Conservation (phyloP, 1,140 invertebrate genomes). For the Phocides pigmalion region DNA sequence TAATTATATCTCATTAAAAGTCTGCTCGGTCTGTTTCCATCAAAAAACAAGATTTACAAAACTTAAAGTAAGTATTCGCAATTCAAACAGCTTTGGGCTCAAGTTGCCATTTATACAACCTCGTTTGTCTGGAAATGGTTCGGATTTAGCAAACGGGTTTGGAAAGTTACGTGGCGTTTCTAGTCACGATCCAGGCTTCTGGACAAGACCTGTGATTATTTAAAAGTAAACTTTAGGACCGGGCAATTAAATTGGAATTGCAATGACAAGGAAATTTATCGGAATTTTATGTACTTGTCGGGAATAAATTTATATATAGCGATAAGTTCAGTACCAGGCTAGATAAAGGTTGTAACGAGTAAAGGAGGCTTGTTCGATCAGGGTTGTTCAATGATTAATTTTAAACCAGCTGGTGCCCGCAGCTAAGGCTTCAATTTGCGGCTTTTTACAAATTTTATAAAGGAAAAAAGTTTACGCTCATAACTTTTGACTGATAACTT, state of each 20-base stretch:
- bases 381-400: no score
- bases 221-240: not conserved
- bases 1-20: not conserved
- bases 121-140: conserved; percentile 47
- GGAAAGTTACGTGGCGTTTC: conserved; percentile 46
- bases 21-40: not conserved
- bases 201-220: not conserved
- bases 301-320: no score
- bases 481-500: no score
- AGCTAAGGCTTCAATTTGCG: no score
- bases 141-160: conserved; percentile 49
- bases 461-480: no score
- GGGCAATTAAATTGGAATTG: not conserved
- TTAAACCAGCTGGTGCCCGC: no score
- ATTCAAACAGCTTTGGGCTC: not conserved
- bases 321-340: no score
- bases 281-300: no score
- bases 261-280: no score
- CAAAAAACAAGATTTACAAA: not conserved
- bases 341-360: no score
- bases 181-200: conserved; percentile 38
- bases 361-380: no score
- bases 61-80: conserved; percentile 8
- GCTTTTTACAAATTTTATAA: no score
- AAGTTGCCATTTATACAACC: conserved; percentile 10